These are phyloP conservation scores for Leptonema lineaticorne DNA, from an alignment of 1,140 invertebrate genomes.

Conservation along the genomic window DNA sequence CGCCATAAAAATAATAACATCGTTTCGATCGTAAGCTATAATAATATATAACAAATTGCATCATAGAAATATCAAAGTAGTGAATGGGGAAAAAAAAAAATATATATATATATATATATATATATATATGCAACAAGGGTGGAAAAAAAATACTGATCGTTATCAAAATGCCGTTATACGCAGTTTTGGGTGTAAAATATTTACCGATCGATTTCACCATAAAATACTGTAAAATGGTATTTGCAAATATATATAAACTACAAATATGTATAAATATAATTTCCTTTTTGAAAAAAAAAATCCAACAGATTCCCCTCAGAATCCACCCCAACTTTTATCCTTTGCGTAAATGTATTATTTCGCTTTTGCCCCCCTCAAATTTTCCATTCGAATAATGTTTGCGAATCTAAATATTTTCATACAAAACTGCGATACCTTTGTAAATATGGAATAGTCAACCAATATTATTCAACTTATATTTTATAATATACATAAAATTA, in stretches of 20 bases:
- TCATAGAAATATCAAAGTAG: too few relatives aligned
- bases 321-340: slow-evolving; percentile 25
- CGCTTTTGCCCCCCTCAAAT: background rate
- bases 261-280: slow-evolving; percentile 9
- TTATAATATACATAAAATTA: too few relatives aligned
- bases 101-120: background rate
- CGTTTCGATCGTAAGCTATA: too few relatives aligned
- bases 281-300: slow-evolving; percentile 24
- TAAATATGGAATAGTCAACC: too few relatives aligned
- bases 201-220: slow-evolving; percentile 24
- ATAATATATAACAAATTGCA: too few relatives aligned
- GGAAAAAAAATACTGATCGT: too few relatives aligned
- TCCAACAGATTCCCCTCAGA: slow-evolving; percentile 1
- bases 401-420: slow-evolving; percentile 22
- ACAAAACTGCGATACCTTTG: too few relatives aligned
- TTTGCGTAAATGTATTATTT: slow-evolving; percentile 15
- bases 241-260: slow-evolving; percentile 7
- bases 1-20: too few relatives aligned
- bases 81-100: too few relatives aligned
- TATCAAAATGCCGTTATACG: background rate
- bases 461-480: too few relatives aligned
- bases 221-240: too few relatives aligned
- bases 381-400: background rate
- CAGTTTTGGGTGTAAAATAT: background rate
- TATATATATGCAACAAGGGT: background rate